Percentiles rank a stretch among this genome's conserved stretches.
Conservation (phyloP, 1,140 invertebrate genomes). For the Druon quercuslanigerum region DNA sequence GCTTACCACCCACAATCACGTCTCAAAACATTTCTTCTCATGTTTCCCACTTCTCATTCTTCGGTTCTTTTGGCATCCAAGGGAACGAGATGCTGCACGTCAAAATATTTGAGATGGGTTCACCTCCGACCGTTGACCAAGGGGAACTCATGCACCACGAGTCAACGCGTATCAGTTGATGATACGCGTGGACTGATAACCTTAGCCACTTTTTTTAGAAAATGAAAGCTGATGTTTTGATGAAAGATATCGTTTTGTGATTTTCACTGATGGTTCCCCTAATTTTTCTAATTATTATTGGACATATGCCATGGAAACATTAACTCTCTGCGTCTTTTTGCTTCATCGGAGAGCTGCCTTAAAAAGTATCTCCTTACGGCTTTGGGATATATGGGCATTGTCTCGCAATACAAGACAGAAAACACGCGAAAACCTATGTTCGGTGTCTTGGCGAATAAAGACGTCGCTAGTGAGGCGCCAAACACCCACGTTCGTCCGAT, state of each 20-base stretch:
- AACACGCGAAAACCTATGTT: constrained; percentile 58
- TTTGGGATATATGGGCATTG: constrained; percentile 50
- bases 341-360: background rate
- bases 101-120: constrained; percentile 51
- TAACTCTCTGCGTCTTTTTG: background rate
- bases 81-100: constrained; percentile 40
- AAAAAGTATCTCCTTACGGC: constrained; percentile 31
- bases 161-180: constrained; percentile 23
- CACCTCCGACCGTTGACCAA: constrained; percentile 28
- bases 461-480: constrained; percentile 53
- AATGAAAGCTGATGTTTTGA: background rate
- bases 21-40: constrained; percentile 45
- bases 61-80: constrained; percentile 24
- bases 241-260: too few species aligned
- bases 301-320: too few species aligned
- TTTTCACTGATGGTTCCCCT: too few species aligned
- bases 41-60: constrained; percentile 20
- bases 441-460: constrained; percentile 56
- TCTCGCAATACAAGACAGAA: constrained; percentile 48
- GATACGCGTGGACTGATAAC: constrained; percentile 35
- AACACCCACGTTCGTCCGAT: constrained; percentile 48
- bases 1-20: constrained; percentile 53
- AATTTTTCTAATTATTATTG: too few species aligned
- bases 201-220: constrained; percentile 30
- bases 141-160: constrained; percentile 33